Percentiles rank a stretch among this genome's conserved stretches.
Evolutionary conservation across 2,797 vertebrate genomes (phyloP).

Genomic region (Furcifer pardalis): DNA sequence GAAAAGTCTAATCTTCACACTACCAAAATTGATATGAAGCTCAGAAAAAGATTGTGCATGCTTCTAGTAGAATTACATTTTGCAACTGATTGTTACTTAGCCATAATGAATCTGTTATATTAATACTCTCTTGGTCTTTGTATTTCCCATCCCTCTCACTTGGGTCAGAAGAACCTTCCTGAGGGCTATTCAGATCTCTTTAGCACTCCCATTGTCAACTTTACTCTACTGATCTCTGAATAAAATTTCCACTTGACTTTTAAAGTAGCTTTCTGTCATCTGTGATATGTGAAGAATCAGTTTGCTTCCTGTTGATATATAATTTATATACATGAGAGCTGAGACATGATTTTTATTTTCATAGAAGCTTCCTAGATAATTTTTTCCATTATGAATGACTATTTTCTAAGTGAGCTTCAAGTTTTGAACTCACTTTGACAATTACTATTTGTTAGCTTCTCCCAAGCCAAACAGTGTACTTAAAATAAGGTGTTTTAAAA

Average conservation of each 20-base stretch:
- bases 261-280: constrained; percentile 6
- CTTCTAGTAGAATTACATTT: background rate
- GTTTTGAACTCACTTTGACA: background rate
- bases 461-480: background rate
- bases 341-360: background rate
- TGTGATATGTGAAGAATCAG: background rate
- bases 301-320: background rate
- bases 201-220: background rate
- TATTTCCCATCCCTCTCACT: background rate
- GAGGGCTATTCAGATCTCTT: background rate
- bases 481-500: background rate
- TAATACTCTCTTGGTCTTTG: background rate
- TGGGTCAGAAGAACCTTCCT: background rate
- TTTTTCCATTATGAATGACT: background rate
- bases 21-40: background rate
- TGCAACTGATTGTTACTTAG: background rate
- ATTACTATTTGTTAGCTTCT: background rate
- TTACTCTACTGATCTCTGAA: background rate
- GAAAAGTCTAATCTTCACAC: background rate
- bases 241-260: constrained; percentile 2
- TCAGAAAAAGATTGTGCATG: background rate
- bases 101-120: background rate
- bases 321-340: background rate
- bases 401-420: no score
- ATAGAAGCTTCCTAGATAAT: background rate